Conservation (phyloP, 2,797 vertebrate genomes). For the Ctenochaetus hawaiiensis region DNA sequence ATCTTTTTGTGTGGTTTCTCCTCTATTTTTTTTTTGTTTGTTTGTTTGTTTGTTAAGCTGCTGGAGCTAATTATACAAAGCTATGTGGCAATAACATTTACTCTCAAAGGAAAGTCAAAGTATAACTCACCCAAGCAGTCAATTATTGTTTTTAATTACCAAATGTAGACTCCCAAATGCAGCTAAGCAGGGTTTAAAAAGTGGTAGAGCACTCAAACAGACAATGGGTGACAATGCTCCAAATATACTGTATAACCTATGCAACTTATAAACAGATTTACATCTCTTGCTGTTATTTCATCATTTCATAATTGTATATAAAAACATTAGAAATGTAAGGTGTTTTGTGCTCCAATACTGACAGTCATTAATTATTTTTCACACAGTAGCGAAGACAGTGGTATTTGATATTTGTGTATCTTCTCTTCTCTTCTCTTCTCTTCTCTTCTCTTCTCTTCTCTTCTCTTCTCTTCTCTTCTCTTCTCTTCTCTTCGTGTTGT, state of each 20-base stretch:
- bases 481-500: neutral
- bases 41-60: constrained; percentile 3
- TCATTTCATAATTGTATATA: neutral
- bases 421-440: too few relatives aligned
- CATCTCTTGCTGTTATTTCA: neutral
- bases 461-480: too few relatives aligned
- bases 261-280: neutral
- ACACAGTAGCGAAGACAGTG: neutral
- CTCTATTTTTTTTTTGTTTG: too few relatives aligned
- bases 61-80: neutral
- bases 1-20: constrained; percentile 29
- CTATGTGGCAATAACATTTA: neutral
- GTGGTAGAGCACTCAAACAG: neutral
- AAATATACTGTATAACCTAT: neutral
- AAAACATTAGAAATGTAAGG: neutral
- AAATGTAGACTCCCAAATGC: neutral
- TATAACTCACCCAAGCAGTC: neutral
- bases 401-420: neutral
- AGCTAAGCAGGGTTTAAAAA: neutral
- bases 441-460: too few relatives aligned
- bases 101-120: neutral
- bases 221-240: neutral
- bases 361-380: neutral
- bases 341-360: neutral
- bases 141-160: constrained; percentile 1